Base-by-base conservation (phyloP, 2,797 vertebrate species). In the Bucorvus abyssinicus region DNA sequence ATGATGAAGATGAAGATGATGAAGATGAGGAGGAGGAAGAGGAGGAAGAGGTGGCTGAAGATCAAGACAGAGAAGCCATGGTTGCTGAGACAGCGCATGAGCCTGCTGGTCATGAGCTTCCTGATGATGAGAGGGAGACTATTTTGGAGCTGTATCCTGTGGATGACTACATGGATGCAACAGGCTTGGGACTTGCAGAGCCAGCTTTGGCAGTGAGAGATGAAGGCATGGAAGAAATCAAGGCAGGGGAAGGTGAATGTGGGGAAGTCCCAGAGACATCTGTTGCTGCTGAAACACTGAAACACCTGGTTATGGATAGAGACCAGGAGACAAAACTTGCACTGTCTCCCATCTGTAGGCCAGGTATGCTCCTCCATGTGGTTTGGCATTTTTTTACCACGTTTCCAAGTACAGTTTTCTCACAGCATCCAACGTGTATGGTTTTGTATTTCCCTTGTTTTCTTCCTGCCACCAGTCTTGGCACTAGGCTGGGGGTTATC, bases 1-100 rank as follows among this genome's bases (percentile, higher is more conserved):
- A 98, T 7, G 98, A 99, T 2, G 98, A 98, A 2, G 98, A 98
- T 7, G 98, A 98, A 2, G 98, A 98, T 2, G 98, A 97, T 3
- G 97, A 97, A 1, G 97, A 95, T 0, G 98, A 98, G 0, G 96
- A 93, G 0, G 98, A 97, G 6, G 97, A 92, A 16, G 98, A 97
- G 11, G 96, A 86, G 6, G 96, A 91, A 30, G 92, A 90, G 90
- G 96, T 90, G 6, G 84, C 87, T 42, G 94, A 95, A 60, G 93
- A 84, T 40, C 93, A 96, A 44, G 87, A 91, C 14, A 95, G 96
- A 26, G 96, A 98, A 96, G 93, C 94, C 79, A 44, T 87, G 29
- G 94, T 96, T 6, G 97, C 97, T 42, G 97, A 98, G 68, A 89
- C 96, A 45, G 93, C 95, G 4, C 26, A 75, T 10, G 97, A 96